These are phyloP conservation scores for Trissolcus basalis DNA, from an alignment of 1,140 invertebrate species.

Conservation along the genomic window DNA sequence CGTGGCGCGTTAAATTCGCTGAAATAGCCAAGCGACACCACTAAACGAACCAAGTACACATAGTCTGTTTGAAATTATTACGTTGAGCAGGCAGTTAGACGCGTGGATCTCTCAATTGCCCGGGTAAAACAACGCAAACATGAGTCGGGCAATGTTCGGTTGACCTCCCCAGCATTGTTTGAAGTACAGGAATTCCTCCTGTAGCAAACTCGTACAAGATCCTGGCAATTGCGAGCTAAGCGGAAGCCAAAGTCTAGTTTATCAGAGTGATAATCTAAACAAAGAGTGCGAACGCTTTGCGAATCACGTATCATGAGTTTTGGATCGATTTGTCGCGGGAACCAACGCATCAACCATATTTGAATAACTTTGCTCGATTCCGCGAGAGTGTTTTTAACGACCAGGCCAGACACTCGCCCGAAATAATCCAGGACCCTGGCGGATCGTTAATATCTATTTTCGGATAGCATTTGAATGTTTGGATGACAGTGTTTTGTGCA, in stretches of 20 bases:
- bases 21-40: constrained; percentile 26
- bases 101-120: constrained; percentile 47
- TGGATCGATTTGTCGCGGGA: too few relatives aligned
- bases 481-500: not conserved
- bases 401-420: constrained; percentile 2
- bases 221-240: constrained; percentile 24
- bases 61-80: constrained; percentile 46
- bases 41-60: constrained; percentile 18
- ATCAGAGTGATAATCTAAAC: too few relatives aligned
- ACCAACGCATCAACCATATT: too few relatives aligned
- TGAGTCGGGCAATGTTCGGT: constrained; percentile 37
- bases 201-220: constrained; percentile 41
- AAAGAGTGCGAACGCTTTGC: too few relatives aligned
- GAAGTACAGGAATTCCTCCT: constrained; percentile 47
- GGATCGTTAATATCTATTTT: constrained; percentile 3
- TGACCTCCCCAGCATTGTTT: constrained; percentile 45
- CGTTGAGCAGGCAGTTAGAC: constrained; percentile 44
- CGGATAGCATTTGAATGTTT: not conserved
- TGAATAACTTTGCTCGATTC: not conserved
- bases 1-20: constrained; percentile 8
- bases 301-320: too few relatives aligned
- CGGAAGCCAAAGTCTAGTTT: constrained; percentile 20
- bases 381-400: constrained; percentile 9
- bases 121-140: constrained; percentile 28
- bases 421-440: constrained; percentile 19